Base-by-base conservation (phyloP, 2,888 invertebrate species). In the Ectobius pallidus region DNA sequence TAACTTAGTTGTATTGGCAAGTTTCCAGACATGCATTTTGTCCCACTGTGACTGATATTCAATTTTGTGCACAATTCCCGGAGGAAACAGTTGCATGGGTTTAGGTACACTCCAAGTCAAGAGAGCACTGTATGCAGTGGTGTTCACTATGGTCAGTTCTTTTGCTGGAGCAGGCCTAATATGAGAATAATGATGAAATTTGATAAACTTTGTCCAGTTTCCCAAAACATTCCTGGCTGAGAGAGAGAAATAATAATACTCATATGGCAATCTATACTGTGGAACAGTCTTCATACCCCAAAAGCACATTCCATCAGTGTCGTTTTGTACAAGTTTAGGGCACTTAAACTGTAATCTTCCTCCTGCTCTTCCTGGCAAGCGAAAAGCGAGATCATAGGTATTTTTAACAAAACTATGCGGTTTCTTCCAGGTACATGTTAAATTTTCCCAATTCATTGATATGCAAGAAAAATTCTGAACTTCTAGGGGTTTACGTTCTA, bases 401-500 rank as follows among this genome's bases (percentile, higher is more conserved):
- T 91, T 91, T 22, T 80, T 79, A 14, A 91, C 82, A 75, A 85
- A 87, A 81, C 89, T 83, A 30, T 85, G 78, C 0, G 89, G 88
- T 61, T 86, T 84, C 0, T 86, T 87, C 91, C 94, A 95, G 1
- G 88, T 86, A 80, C 95, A 96, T n/a, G 87, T 90, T 77, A 95
- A 83, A 78, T 87, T 88, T 69, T 91, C 88, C 84, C 92, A 91
- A 81, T 95, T 92, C 76, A 87, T 84, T 14, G 93, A 91, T 65
- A 89, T 83, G 80, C 95, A 96, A 32, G 84, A 83, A 79, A 95
- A 94, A 80, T 93, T 89, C 9, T 84, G 82, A 2, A 93, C 90
- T 77, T 86, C 82, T 73, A 84, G 80, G 0, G 94, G 94, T 71
- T 86, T 83, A 88, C 88, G 84, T 80, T 87, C 89, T 73, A 89